Percentiles rank a stretch among this genome's conserved stretches.
These are phyloP conservation scores for Bergia puertoricense DNA, from an alignment of 92 coral and sea anemone species.

Conservation along the genomic window DNA sequence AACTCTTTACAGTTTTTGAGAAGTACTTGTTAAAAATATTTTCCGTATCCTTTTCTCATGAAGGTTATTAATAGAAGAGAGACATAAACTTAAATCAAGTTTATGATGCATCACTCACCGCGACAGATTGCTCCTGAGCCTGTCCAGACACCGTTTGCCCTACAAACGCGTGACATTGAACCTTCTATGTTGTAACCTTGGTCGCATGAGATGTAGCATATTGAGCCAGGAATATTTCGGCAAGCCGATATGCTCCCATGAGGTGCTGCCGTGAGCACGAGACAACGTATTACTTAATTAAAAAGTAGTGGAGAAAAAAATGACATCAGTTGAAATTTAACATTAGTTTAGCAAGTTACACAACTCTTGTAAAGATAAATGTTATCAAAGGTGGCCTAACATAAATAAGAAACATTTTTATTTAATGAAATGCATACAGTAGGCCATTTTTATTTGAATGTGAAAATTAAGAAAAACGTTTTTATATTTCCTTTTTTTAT, in stretches of 20 bases:
- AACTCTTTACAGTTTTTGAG: too few species aligned
- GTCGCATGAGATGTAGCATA: background rate
- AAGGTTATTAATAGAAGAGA: background rate
- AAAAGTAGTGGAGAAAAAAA: too few species aligned
- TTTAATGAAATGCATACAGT: too few species aligned
- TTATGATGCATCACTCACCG: background rate
- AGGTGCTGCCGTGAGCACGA: background rate
- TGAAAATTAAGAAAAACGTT: too few species aligned
- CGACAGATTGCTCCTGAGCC: background rate
- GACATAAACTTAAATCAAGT: background rate
- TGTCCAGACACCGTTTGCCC: background rate
- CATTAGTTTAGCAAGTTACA: too few species aligned
- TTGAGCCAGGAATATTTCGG: background rate
- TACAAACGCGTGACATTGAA: background rate
- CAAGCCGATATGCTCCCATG: conserved; percentile 1
- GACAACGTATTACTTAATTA: background rate
- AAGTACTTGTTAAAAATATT: too few species aligned
- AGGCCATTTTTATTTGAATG: too few species aligned
- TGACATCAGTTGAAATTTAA: too few species aligned
- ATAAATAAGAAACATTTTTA: too few species aligned
- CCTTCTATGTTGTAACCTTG: background rate
- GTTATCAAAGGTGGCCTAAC: too few species aligned
- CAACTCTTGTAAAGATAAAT: too few species aligned
- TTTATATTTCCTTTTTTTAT: too few species aligned
- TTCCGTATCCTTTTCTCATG: background rate